phyloP scores from a whole-genome alignment of 1,140 invertebrate genomes.

The Drosophila kepulauana region DNA sequence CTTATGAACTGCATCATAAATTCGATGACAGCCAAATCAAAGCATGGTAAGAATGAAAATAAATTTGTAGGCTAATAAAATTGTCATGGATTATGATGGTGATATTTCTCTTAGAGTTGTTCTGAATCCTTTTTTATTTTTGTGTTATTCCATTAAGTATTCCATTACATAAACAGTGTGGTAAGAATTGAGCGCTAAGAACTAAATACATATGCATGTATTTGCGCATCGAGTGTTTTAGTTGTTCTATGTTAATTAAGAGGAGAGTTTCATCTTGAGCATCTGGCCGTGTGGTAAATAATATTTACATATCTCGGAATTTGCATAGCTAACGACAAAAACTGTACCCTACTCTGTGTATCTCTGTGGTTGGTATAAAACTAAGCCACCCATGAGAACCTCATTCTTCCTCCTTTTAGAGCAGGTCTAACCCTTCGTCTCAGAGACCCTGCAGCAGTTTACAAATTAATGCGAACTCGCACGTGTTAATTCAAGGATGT shows the following conservation, averaged over 20 bases:
- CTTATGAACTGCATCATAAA: neutral
- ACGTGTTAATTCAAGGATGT: conserved; percentile 83
- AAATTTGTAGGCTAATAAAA: neutral
- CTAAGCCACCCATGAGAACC: conserved; percentile 7
- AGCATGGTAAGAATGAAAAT: neutral
- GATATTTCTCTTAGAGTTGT: no score
- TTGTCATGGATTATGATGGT: no score
- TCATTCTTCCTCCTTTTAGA: neutral
- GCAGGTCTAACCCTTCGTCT: neutral
- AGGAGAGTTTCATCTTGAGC: conserved; percentile 72
- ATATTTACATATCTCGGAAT: conserved; percentile 76
- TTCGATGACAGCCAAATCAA: neutral
- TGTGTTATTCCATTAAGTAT: no score
- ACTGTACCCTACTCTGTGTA: conserved; percentile 33
- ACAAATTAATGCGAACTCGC: conserved; percentile 82
- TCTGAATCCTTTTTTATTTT: no score
- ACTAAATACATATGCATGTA: conserved; percentile 80
- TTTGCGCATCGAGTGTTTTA: conserved; percentile 67
- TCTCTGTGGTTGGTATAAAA: conserved; percentile 1
- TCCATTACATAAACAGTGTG: neutral
- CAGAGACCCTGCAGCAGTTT: conserved; percentile 54
- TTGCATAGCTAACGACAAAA: conserved; percentile 82
- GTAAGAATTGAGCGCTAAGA: neutral
- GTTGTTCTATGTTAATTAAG: conserved; percentile 79
- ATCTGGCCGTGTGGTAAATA: conserved; percentile 79